phyloP scores from a whole-genome alignment of 1,140 invertebrate species.

The Uloborus diversus region DNA sequence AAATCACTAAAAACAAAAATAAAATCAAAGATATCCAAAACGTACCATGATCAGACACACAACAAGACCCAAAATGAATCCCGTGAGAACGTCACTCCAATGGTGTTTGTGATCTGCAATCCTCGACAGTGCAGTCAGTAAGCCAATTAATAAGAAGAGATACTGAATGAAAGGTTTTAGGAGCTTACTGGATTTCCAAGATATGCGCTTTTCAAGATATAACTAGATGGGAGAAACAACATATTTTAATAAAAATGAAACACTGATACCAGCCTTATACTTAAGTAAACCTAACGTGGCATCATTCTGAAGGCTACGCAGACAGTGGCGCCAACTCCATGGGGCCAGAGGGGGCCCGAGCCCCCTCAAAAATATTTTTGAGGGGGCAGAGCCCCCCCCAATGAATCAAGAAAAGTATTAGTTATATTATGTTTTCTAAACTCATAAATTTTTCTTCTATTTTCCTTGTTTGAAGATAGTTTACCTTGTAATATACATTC shows the following conservation, averaged over 20 bases:
- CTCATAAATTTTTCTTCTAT: too few species aligned
- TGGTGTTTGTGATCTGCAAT: slow-evolving; percentile 71
- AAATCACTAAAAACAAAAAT: too few species aligned
- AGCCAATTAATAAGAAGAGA: slow-evolving; percentile 13
- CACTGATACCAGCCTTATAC: background rate
- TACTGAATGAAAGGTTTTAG: slow-evolving; percentile 66
- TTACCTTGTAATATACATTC: too few species aligned
- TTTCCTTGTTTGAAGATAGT: too few species aligned
- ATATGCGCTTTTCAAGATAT: slow-evolving; percentile 80
- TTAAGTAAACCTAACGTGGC: background rate
- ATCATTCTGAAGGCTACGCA: background rate
- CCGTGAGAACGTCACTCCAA: slow-evolving; percentile 70
- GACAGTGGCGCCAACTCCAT: background rate
- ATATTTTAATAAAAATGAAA: background rate
- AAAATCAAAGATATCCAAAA: too few species aligned
- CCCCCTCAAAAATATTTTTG: background rate
- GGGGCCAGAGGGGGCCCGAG: too few species aligned
- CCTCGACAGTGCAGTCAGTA: slow-evolving; percentile 61
- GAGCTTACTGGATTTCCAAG: slow-evolving; percentile 76
- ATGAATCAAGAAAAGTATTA: too few species aligned
- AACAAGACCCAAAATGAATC: slow-evolving; percentile 66
- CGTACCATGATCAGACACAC: slow-evolving; percentile 70
- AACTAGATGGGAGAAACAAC: slow-evolving; percentile 71
- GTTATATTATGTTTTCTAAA: too few species aligned
- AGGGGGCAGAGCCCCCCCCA: background rate